A percentile compares a stretch with the other conserved stretches of the same genome.
Evolutionary conservation across 2,888 invertebrate species (phyloP).

Genomic region (Zeuzera pyrina): DNA sequence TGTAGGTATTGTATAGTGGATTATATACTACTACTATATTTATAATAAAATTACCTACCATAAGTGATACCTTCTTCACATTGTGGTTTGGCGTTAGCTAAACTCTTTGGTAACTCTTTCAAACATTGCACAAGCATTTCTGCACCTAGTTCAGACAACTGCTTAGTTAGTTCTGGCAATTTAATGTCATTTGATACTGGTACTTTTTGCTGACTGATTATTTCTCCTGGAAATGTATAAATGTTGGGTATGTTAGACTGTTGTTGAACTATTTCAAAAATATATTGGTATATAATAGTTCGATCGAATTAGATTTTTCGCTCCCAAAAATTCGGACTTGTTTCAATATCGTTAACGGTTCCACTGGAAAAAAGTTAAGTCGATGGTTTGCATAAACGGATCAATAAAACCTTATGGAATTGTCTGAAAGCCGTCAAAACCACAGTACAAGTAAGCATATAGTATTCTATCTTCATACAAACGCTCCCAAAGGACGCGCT

Average conservation of each 20-base stretch:
- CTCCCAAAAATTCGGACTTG: no score
- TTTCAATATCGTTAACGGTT: no score
- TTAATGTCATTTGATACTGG: conserved; percentile 71
- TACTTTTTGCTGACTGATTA: conserved; percentile 73
- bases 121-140: conserved; percentile 77
- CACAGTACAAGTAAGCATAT: no score
- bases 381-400: no score
- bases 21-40: not conserved
- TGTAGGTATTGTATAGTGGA: no score
- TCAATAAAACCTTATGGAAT: no score
- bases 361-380: no score
- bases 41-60: conserved; percentile 65
- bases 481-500: no score
- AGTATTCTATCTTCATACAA: no score
- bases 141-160: conserved; percentile 79
- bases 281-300: not conserved
- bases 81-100: conserved; percentile 75
- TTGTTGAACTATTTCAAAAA: not conserved
- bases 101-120: conserved; percentile 69
- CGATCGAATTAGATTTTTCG: no score
- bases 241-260: not conserved
- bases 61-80: conserved; percentile 74
- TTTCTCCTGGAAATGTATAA: conserved; percentile 52
- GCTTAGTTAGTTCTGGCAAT: conserved; percentile 76
- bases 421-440: no score